phyloP scores from a whole-genome alignment of 2,888 invertebrate species.

The Caradrina kadenii region DNA sequence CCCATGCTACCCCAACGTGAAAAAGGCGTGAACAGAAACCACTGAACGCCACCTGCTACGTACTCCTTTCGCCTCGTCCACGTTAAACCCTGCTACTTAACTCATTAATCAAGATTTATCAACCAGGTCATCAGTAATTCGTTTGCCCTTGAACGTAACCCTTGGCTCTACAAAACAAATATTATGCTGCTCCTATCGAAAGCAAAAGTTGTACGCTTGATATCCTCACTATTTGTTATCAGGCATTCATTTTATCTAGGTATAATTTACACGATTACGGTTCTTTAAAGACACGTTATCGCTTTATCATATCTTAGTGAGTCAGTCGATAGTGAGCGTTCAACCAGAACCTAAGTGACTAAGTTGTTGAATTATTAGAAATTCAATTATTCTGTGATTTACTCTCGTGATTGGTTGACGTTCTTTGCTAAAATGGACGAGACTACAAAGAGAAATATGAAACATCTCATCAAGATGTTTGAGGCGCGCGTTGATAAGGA shows the following conservation, averaged over 20 bases:
- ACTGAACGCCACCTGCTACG: too few species aligned
- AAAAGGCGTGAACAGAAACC: too few species aligned
- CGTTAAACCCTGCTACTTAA: background rate
- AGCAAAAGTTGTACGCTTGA: conserved; percentile 40
- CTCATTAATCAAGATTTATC: background rate
- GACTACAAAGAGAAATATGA: conserved; percentile 73
- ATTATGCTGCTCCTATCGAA: conserved; percentile 23
- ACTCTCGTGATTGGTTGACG: conserved; percentile 29
- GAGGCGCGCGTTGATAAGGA: conserved; percentile 73
- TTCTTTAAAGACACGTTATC: conserved; percentile 74
- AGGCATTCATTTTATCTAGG: conserved; percentile 63
- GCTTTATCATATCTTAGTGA: conserved; percentile 73
- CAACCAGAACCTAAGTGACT: conserved; percentile 61
- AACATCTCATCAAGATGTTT: conserved; percentile 83
- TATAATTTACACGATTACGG: conserved; percentile 68
- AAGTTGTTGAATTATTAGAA: conserved; percentile 34
- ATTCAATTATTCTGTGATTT: conserved; percentile 35
- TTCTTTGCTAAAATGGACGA: conserved; percentile 70
- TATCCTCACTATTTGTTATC: conserved; percentile 39
- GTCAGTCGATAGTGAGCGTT: conserved; percentile 75
- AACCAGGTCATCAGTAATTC: background rate
- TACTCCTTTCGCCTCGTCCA: too few species aligned
- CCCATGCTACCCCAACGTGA: too few species aligned
- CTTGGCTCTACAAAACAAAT: conserved; percentile 17
- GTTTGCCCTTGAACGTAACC: conserved; percentile 23